Percentiles rank a stretch among this genome's conserved stretches.
Conservation (phyloP, 1,140 invertebrate species). For the Stratiolaelaps scimitus region DNA sequence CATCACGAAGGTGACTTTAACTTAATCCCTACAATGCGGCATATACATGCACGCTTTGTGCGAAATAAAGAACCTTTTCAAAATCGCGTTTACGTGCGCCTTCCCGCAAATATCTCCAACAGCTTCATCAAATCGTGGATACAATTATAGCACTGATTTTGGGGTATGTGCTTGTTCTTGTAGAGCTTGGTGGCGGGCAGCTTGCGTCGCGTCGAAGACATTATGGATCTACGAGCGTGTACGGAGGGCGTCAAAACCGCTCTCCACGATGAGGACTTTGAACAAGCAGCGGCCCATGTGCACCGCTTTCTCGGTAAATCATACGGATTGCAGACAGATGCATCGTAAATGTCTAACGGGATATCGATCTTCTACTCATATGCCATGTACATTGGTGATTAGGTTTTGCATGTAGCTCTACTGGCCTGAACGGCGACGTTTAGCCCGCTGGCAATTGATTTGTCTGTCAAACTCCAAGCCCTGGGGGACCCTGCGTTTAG, state of each 20-base stretch:
- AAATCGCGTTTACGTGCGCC: too few relatives aligned
- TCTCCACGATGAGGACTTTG: constrained; percentile 59
- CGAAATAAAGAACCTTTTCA: too few relatives aligned
- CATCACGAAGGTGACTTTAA: background rate
- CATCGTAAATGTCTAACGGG: too few relatives aligned
- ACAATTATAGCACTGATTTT: constrained; percentile 28
- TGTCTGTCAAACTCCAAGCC: too few relatives aligned
- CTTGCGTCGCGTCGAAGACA: constrained; percentile 84
- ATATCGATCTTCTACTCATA: too few relatives aligned
- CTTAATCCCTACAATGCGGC: background rate
- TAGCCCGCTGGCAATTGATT: too few relatives aligned
- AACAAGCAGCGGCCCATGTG: constrained; percentile 77
- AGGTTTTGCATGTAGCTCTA: too few relatives aligned
- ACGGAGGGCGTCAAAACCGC: constrained; percentile 87
- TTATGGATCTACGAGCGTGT: constrained; percentile 87
- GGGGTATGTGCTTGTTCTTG: constrained; percentile 29
- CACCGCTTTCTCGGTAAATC: constrained; percentile 85
- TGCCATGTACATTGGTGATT: too few relatives aligned
- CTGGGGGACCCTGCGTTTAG: too few relatives aligned
- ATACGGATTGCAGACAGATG: too few relatives aligned
- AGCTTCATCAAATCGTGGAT: background rate
- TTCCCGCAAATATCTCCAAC: constrained; percentile 2
- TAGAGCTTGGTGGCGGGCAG: constrained; percentile 84
- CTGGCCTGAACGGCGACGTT: too few relatives aligned
- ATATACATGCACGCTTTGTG: too few relatives aligned